These are phyloP conservation scores for Aphelenchoides fujianensis DNA, from an alignment of 1,140 invertebrate genomes.

Conservation along the genomic window DNA sequence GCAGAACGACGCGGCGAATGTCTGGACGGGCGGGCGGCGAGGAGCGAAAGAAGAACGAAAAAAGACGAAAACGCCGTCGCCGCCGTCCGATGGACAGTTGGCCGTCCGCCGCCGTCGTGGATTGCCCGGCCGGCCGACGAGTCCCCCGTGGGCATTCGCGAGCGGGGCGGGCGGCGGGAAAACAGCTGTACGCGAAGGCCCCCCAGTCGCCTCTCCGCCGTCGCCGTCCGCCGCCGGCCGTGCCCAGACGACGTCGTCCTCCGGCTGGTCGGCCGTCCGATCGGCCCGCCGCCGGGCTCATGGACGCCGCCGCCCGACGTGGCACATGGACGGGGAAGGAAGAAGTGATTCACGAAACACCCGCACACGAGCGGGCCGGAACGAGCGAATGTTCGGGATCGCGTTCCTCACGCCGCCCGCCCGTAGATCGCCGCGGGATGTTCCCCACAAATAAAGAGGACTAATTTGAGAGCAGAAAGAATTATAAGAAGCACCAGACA, in stretches of 20 bases:
- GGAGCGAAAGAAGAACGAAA: not conserved
- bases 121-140: not conserved
- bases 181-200: not conserved
- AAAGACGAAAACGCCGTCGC: not conserved
- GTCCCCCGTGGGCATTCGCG: not conserved
- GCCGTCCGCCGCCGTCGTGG: no score
- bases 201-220: no score
- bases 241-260: not conserved
- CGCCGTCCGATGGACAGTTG: not conserved
- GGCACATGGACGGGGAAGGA: slow-evolving; percentile 1
- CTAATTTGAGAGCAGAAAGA: no score
- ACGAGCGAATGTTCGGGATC: no score
- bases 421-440: no score
- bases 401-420: no score
- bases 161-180: not conserved
- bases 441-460: no score
- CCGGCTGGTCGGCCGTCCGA: not conserved
- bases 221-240: no score
- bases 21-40: not conserved
- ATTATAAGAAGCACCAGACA: no score
- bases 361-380: no score
- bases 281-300: no score
- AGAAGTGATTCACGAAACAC: no score
- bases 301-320: not conserved
- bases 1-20: not conserved